phyloP scores from a whole-genome alignment of 53 echinoderm and acorn worm genomes.

The Holothuria scabra region DNA sequence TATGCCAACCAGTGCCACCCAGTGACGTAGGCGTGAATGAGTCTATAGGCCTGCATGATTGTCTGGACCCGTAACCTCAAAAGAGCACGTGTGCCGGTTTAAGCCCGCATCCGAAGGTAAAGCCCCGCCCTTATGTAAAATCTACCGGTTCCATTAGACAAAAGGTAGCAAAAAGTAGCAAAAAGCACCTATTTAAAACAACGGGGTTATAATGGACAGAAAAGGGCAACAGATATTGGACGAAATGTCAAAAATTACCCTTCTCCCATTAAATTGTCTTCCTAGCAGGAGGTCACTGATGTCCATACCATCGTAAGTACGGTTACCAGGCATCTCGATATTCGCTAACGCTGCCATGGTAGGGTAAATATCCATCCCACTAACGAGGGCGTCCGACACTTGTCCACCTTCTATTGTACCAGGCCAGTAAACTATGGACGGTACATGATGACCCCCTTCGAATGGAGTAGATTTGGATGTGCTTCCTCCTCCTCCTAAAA shows the following conservation, averaged over 20 bases:
- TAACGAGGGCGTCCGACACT: conserved; percentile 35
- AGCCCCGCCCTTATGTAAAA: too few species aligned
- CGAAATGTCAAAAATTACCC: neutral
- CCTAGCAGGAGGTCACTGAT: conserved; percentile 56
- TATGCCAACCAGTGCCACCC: too few species aligned
- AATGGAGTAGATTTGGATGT: conserved; percentile 62
- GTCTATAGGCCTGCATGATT: too few species aligned
- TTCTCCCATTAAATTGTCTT: conserved; percentile 37
- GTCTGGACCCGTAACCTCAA: too few species aligned
- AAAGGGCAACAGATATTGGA: too few species aligned
- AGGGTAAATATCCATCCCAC: conserved; percentile 69
- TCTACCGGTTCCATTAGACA: too few species aligned
- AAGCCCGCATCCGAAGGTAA: too few species aligned
- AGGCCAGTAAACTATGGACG: conserved; percentile 67
- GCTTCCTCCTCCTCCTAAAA: conserved; percentile 76
- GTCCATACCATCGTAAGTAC: conserved; percentile 73
- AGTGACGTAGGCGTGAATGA: too few species aligned
- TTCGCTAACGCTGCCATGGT: conserved; percentile 72
- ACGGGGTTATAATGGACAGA: too few species aligned
- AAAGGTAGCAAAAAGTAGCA: too few species aligned
- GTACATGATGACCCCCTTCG: conserved; percentile 76
- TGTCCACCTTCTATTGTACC: conserved; percentile 52
- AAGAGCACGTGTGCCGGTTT: too few species aligned
- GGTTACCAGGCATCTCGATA: conserved; percentile 56
- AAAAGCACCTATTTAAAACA: too few species aligned